Percentiles rank a stretch among this genome's conserved stretches.
phyloP scores from a whole-genome alignment of 2,113 vertebrate species.

The Lutjanus erythropterus region DNA sequence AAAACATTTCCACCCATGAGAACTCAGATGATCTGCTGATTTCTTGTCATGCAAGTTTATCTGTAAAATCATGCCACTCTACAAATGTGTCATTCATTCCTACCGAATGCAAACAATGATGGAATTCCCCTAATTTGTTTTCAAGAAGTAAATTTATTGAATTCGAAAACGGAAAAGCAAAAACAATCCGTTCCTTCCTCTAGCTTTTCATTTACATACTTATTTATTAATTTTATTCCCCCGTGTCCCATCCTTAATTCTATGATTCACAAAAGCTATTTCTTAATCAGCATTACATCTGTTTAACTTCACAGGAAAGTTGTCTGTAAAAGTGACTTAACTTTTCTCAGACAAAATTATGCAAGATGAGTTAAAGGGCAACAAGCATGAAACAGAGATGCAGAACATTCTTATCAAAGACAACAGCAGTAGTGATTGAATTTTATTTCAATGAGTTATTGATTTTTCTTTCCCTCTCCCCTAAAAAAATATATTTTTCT shows the following conservation, averaged over 20 bases:
- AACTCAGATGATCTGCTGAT: background rate
- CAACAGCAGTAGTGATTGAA: background rate
- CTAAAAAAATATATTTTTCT: too few species aligned
- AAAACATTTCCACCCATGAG: background rate
- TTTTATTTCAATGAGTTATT: background rate
- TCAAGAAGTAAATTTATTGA: background rate
- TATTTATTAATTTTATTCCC: background rate
- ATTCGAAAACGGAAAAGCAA: background rate
- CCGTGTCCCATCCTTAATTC: background rate
- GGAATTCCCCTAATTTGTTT: background rate
- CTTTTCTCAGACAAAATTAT: background rate
- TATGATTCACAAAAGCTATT: background rate
- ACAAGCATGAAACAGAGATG: background rate
- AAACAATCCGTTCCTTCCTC: background rate
- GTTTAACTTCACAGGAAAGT: background rate
- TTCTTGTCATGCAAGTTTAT: background rate
- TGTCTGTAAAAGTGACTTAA: slow-evolving; percentile 1
- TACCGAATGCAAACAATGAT: background rate
- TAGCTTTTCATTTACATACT: background rate
- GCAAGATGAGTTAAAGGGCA: background rate
- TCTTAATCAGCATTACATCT: background rate
- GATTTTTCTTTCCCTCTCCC: background rate
- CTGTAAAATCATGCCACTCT: too few species aligned
- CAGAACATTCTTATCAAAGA: background rate
- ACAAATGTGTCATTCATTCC: background rate